Conservation (phyloP, 2,113 vertebrate genomes). For the Charadrius vociferus region DNA sequence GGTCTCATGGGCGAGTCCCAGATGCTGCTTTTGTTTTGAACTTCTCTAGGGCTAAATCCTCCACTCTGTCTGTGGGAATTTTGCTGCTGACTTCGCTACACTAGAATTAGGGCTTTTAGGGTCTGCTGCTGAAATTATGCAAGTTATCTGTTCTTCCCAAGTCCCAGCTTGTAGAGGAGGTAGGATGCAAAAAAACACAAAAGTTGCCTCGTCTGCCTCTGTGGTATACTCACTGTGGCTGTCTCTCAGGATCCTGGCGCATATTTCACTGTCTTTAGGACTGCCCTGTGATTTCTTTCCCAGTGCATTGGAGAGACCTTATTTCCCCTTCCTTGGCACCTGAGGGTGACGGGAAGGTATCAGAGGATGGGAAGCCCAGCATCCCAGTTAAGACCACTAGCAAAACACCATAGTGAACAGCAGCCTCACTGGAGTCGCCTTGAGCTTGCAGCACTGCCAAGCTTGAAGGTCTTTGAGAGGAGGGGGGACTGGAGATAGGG, state of each 20-base stretch:
- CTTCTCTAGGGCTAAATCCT: background rate
- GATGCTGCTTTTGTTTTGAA: slow-evolving; percentile 39
- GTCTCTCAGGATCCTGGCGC: background rate
- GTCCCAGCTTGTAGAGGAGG: background rate
- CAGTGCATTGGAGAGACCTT: background rate
- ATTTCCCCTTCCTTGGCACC: background rate
- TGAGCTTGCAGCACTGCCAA: background rate
- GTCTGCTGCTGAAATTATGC: background rate
- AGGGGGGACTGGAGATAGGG: background rate
- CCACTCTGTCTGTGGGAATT: background rate
- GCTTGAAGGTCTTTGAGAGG: background rate
- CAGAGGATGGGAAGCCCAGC: background rate
- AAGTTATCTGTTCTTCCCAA: background rate
- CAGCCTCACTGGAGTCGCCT: background rate
- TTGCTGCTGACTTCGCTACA: background rate
- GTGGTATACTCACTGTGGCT: accelerated
- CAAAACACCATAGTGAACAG: background rate
- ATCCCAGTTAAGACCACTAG: background rate
- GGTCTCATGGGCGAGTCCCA: slow-evolving; percentile 15
- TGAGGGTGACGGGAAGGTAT: background rate
- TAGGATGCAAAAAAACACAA: background rate
- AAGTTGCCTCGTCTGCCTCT: background rate
- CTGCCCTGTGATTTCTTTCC: background rate
- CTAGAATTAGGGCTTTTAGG: background rate
- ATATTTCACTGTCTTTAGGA: background rate